Percentiles rank a stretch among this genome's conserved stretches.
phyloP scores from a whole-genome alignment of 2,113 vertebrate species.

The Phrynosoma blainvillii region DNA sequence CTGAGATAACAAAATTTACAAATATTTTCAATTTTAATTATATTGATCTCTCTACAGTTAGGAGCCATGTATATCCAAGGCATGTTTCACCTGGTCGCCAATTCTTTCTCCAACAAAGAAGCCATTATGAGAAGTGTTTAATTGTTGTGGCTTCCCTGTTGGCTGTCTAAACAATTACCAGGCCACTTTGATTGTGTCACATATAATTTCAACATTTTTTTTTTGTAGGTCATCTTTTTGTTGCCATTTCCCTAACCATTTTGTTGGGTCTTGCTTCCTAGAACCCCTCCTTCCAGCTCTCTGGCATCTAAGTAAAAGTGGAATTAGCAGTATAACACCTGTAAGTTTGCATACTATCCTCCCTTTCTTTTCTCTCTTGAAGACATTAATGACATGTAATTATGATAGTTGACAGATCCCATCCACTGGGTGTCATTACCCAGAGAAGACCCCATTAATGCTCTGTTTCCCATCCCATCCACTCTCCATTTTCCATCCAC shows the following conservation, averaged over 20 bases:
- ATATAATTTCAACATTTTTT: background rate
- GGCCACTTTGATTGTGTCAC: fast-evolving
- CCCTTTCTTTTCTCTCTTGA: background rate
- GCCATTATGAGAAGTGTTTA: background rate
- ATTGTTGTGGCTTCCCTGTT: background rate
- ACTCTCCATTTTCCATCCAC: conserved; percentile 52
- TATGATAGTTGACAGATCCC: conserved; percentile 56
- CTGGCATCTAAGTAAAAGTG: background rate
- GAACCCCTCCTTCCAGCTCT: background rate
- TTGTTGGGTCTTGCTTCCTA: background rate
- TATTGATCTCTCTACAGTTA: background rate
- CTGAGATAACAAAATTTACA: no score
- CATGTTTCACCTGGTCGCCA: fast-evolving
- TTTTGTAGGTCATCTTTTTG: background rate
- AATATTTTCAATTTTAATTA: no score
- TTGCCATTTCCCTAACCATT: background rate
- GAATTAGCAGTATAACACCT: background rate
- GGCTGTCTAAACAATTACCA: background rate
- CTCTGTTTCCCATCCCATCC: background rate
- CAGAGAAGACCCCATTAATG: conserved; percentile 57
- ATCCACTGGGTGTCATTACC: conserved; percentile 67
- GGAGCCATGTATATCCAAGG: background rate
- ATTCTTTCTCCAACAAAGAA: fast-evolving
- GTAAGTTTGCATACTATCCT: background rate
- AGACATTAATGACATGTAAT: conserved; percentile 58